Percentiles rank a stretch among this genome's conserved stretches.
Evolutionary conservation across 2,888 invertebrate genomes (phyloP).

Genomic region (Eupithecia centaureata): DNA sequence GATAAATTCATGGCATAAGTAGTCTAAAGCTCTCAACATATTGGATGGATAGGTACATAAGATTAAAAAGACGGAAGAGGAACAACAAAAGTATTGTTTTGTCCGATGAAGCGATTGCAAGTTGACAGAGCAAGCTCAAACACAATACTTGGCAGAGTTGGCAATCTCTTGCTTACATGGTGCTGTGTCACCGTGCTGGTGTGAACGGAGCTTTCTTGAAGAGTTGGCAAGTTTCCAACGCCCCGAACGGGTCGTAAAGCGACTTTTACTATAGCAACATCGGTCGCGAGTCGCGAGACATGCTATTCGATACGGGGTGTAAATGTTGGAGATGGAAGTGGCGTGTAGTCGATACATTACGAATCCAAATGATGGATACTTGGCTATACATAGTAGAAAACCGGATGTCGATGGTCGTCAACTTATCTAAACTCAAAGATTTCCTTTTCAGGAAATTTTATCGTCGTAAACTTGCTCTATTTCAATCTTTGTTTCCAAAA

Average conservation of each 20-base stretch:
- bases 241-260: slow-evolving; percentile 33
- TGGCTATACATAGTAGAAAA: slow-evolving; percentile 3
- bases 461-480: not conserved
- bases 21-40: not conserved
- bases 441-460: not conserved
- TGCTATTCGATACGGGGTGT: slow-evolving; percentile 35
- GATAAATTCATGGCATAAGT: not conserved
- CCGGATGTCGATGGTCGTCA: not conserved
- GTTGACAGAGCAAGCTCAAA: slow-evolving; percentile 1
- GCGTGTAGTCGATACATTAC: slow-evolving; percentile 17
- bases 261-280: slow-evolving; percentile 35
- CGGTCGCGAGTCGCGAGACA: slow-evolving; percentile 31
- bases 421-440: not conserved
- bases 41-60: not conserved
- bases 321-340: slow-evolving; percentile 25
- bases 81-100: not conserved
- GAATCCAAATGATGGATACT: slow-evolving; percentile 12
- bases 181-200: slow-evolving; percentile 13
- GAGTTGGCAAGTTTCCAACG: slow-evolving; percentile 37
- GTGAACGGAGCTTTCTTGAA: slow-evolving; percentile 32
- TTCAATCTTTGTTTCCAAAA: not conserved
- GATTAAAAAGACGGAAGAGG: not conserved
- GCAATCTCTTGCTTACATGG: slow-evolving; percentile 9
- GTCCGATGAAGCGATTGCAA: not conserved
- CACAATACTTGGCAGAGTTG: slow-evolving; percentile 1